Evolutionary conservation across 2,888 invertebrate species (phyloP), one percentile per base, ranked within the genome.

Genomic region (Lasius platythorax): DNA sequence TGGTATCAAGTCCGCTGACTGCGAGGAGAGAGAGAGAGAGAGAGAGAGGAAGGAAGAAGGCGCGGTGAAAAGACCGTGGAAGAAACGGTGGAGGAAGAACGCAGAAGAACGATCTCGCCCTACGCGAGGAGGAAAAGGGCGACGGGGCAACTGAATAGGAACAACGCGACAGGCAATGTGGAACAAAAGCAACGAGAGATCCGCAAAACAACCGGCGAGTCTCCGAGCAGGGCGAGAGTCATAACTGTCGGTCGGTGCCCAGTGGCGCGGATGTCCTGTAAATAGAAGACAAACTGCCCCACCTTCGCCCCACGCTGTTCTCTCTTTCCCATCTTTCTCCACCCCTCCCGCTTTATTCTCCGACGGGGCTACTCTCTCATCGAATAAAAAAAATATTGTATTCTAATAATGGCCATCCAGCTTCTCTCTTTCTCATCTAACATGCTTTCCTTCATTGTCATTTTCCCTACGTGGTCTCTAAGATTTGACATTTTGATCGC

Each of bases 231-330:
- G 89, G 91, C 91, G 87, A 93, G 92, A 94, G 93, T 94, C 93
- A 94, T 94, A 94, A 94, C 94, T 94, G 93, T 93, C 93, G 53
- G 53, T 93, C 90, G 93, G 92, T 92, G 91, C 87, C 93, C 92
- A 93, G 92, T 93, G 93, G 93, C 92, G 92, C 92, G 92, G 93
- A 92, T 93, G 91, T 93, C 92, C 92, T 91, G 89, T 89, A 86
- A 91, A 91, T 90, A 90, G 91, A 83, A 84, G 79, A 56, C 75
- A 64, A 74, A 61, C 53, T 46, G 18, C 18, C 33, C 75, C 78
- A 8, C 53, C 78, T 18, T 40, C 78, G 46, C 2, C 23, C 50
- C 61, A 12, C n/a, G n/a, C 23, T 11, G 28, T 18, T 28, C 46
- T 23, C 50, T 61, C 43, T 43, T 58, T 81, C 84, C 56, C 74